Conservation (phyloP, 2,113 vertebrate genomes). For the Vidua macroura region DNA sequence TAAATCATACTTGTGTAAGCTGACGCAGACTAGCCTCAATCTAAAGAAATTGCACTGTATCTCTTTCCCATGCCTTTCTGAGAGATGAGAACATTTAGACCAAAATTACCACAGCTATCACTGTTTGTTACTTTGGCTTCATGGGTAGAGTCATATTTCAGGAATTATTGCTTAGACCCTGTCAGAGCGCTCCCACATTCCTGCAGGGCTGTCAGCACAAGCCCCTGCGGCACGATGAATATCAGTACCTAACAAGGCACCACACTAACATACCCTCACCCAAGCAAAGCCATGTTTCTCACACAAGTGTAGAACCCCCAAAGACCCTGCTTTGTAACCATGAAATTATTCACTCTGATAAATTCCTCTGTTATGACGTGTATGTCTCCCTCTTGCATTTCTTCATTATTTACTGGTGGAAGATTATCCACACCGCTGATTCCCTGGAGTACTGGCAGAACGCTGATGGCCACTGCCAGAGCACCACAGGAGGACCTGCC, state of each 20-base stretch:
- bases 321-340: background rate
- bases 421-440: background rate
- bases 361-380: background rate
- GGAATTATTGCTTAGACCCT: background rate
- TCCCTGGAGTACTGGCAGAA: background rate
- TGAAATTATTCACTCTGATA: background rate
- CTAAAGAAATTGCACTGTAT: background rate
- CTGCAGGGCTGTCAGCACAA: background rate
- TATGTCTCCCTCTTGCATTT: background rate
- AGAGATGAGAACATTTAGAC: background rate
- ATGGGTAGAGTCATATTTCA: background rate
- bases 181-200: background rate
- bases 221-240: background rate
- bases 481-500: background rate
- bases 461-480: rapidly evolving
- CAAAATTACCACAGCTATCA: background rate
- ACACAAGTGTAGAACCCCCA: background rate
- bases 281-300: background rate
- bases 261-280: rapidly evolving
- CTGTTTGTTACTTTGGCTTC: background rate
- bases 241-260: background rate
- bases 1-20: background rate
- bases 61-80: background rate
- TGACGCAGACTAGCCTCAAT: background rate
- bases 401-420: background rate